phyloP scores from a whole-genome alignment of 2,888 invertebrate genomes.

The Papilio elwesi region DNA sequence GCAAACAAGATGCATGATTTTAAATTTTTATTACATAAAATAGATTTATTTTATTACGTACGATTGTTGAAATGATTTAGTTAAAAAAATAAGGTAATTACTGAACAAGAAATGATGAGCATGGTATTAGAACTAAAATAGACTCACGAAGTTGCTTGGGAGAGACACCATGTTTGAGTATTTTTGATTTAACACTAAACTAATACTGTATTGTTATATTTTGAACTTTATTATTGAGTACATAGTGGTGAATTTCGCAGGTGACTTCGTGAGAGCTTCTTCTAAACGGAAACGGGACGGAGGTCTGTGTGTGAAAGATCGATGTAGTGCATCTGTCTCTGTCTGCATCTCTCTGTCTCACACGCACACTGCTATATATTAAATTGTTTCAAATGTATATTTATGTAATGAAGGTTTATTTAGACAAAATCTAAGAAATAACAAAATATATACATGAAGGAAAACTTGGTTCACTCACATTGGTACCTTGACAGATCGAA shows the following conservation, averaged over 20 bases:
- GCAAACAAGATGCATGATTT: not conserved
- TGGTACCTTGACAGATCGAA: too few species aligned
- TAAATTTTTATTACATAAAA: not conserved
- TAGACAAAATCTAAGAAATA: constrained; percentile 18
- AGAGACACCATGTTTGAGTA: constrained; percentile 49
- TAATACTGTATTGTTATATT: constrained; percentile 59
- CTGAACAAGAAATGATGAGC: not conserved
- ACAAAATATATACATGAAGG: not conserved
- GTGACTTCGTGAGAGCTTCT: constrained; percentile 81
- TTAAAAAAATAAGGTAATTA: not conserved
- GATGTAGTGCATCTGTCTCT: constrained; percentile 82
- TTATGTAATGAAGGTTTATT: constrained; percentile 37
- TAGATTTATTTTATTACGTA: too few species aligned
- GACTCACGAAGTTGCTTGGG: constrained; percentile 80
- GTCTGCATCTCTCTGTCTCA: constrained; percentile 75
- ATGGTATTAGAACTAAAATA: constrained; percentile 57
- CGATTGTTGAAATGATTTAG: not conserved
- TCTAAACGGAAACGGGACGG: constrained; percentile 70
- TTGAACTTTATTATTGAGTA: constrained; percentile 58
- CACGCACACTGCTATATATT: constrained; percentile 68
- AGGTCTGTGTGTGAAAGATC: constrained; percentile 82
- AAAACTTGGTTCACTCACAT: not conserved
- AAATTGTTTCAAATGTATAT: constrained; percentile 43
- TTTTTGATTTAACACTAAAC: constrained; percentile 48
- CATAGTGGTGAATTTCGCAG: constrained; percentile 76